These are phyloP conservation scores for Babyrousa celebensis DNA, from an alignment of 2,797 vertebrate genomes.

Conservation along the genomic window DNA sequence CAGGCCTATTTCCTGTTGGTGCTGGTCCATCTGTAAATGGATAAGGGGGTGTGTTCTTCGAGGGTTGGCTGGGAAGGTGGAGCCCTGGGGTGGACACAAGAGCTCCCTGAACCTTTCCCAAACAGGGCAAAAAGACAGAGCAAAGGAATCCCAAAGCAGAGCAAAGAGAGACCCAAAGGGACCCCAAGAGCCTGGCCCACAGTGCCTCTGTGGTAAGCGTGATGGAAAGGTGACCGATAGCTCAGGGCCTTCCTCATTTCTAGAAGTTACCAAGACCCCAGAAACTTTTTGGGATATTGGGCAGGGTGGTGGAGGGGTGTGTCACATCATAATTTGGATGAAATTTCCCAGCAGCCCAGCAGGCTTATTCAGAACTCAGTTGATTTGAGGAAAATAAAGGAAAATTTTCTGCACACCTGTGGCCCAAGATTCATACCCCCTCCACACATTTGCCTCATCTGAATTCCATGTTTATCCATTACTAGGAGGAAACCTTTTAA, in stretches of 20 bases:
- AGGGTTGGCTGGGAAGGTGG: rapidly evolving
- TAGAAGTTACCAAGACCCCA: neutral
- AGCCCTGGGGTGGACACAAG: neutral
- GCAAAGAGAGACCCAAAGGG: neutral
- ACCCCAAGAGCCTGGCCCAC: rapidly evolving
- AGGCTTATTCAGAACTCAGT: conserved; percentile 51
- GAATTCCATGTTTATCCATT: conserved; percentile 70
- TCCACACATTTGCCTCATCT: conserved; percentile 67
- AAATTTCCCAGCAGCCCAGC: conserved; percentile 65
- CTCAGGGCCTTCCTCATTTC: neutral
- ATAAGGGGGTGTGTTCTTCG: neutral
- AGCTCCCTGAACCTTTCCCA: neutral
- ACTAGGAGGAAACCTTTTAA: conserved; percentile 74
- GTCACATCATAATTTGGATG: conserved; percentile 26
- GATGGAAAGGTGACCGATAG: neutral
- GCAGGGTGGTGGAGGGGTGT: neutral
- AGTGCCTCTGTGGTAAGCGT: neutral
- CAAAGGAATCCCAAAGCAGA: neutral
- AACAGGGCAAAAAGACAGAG: neutral
- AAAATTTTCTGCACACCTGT: conserved; percentile 73
- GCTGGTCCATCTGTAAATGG: neutral
- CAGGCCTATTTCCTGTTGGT: neutral
- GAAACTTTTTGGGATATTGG: neutral
- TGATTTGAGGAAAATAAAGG: conserved; percentile 74
- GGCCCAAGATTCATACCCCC: conserved; percentile 61